Conservation (phyloP, 2,797 vertebrate genomes). For the Tadarida brasiliensis region DNA sequence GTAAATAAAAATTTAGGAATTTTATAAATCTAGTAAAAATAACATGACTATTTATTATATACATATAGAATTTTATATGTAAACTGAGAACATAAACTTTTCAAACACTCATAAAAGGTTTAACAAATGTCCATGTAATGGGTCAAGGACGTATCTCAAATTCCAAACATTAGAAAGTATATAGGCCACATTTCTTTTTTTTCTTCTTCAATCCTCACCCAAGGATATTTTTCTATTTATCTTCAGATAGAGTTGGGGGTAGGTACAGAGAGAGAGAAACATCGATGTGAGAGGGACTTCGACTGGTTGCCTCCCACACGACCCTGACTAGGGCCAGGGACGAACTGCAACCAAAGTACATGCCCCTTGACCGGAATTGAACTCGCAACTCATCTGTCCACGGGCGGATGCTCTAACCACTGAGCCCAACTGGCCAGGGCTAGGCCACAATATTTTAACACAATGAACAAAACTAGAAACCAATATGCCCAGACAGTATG, state of each 20-base stretch:
- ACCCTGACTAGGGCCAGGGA: no score
- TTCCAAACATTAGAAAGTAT: slow-evolving; percentile 5
- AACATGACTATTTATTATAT: neutral
- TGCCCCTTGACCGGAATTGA: no score
- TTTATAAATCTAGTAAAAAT: slow-evolving; percentile 1
- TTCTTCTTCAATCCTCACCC: no score
- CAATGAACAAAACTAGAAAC: neutral
- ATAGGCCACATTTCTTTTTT: neutral
- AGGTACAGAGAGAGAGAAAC: no score
- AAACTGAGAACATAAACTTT: slow-evolving; percentile 43
- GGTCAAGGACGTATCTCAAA: neutral
- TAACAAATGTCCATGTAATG: neutral
- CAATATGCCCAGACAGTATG: neutral
- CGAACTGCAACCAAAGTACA: no score
- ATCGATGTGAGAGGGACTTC: no score
- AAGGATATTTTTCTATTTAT: no score
- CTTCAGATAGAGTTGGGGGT: no score
- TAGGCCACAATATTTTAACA: neutral
- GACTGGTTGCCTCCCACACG: no score
- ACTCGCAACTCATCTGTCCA: no score
- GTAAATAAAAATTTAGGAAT: neutral
- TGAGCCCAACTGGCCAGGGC: no score
- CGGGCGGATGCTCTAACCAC: no score
- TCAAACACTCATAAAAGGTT: slow-evolving; percentile 1
- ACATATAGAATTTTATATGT: neutral